phyloP scores from a whole-genome alignment of 2,797 vertebrate species.

The Anas capensis region DNA sequence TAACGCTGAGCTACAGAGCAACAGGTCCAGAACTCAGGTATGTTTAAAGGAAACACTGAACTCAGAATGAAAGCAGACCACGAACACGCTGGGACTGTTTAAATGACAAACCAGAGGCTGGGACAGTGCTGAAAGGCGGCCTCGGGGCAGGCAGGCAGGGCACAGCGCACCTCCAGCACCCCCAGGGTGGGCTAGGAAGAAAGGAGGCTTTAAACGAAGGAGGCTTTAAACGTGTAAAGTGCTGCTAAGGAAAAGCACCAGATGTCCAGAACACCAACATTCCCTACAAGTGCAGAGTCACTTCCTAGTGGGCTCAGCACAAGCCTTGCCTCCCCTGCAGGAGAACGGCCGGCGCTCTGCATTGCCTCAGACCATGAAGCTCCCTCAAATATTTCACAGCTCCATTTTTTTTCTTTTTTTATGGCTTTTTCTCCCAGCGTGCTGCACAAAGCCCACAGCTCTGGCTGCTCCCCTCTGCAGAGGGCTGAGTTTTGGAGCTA shows the following conservation, averaged over 20 bases:
- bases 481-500: not conserved
- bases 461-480: not conserved
- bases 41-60: not conserved
- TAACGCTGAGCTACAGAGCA: rapidly evolving
- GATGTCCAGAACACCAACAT: not conserved
- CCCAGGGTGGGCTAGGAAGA: not conserved
- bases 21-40: not conserved
- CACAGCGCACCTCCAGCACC: too few species aligned
- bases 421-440: not conserved
- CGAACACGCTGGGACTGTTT: not conserved
- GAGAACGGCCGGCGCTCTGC: rapidly evolving
- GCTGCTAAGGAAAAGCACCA: not conserved
- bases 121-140: not conserved
- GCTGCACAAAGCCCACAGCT: not conserved
- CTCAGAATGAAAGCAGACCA: not conserved
- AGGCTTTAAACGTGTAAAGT: not conserved
- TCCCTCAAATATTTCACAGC: not conserved
- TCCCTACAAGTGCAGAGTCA: not conserved
- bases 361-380: not conserved
- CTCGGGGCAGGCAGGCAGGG: not conserved
- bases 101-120: not conserved
- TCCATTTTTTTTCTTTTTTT: not conserved
- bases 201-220: not conserved
- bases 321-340: not conserved
- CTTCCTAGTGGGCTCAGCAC: not conserved